Percentiles rank a stretch among this genome's conserved stretches.
phyloP scores from a whole-genome alignment of 2,888 invertebrate genomes.

The Cyclophora punctaria region DNA sequence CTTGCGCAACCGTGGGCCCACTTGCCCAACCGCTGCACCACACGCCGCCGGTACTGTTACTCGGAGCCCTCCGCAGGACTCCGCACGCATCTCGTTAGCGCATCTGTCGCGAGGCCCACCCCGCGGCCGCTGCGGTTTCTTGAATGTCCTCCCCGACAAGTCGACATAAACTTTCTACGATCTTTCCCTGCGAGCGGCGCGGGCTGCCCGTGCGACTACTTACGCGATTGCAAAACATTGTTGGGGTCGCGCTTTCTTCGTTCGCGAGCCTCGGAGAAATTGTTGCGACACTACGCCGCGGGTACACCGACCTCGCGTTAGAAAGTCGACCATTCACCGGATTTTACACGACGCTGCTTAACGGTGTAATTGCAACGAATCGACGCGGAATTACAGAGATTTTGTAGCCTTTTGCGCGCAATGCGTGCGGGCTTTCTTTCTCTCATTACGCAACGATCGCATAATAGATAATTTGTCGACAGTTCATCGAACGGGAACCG shows the following conservation, averaged over 20 bases:
- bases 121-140: slow-evolving; percentile 35
- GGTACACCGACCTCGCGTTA: slow-evolving; percentile 73
- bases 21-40: slow-evolving; percentile 56
- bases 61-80: slow-evolving; percentile 35
- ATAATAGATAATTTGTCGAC: slow-evolving; percentile 42
- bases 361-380: slow-evolving; percentile 71
- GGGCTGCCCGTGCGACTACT: slow-evolving; percentile 26
- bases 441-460: slow-evolving; percentile 66
- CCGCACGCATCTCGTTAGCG: slow-evolving; percentile 48
- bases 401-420: slow-evolving; percentile 68
- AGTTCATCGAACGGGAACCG: slow-evolving; percentile 65
- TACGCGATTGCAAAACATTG: slow-evolving; percentile 69
- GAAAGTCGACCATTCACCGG: slow-evolving; percentile 74
- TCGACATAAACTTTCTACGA: slow-evolving; percentile 63
- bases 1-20: slow-evolving; percentile 59
- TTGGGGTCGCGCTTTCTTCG: slow-evolving; percentile 75
- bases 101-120: slow-evolving; percentile 38
- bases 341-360: slow-evolving; percentile 67
- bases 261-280: slow-evolving; percentile 71
- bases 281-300: slow-evolving; percentile 67
- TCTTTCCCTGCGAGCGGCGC: slow-evolving; percentile 42
- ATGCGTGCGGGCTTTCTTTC: slow-evolving; percentile 70
- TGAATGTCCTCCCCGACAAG: slow-evolving; percentile 27
- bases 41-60: slow-evolving; percentile 30
- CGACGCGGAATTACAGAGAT: slow-evolving; percentile 60